Base-by-base conservation (phyloP, 2,888 invertebrate species). In the Agapostemon virescens region DNA sequence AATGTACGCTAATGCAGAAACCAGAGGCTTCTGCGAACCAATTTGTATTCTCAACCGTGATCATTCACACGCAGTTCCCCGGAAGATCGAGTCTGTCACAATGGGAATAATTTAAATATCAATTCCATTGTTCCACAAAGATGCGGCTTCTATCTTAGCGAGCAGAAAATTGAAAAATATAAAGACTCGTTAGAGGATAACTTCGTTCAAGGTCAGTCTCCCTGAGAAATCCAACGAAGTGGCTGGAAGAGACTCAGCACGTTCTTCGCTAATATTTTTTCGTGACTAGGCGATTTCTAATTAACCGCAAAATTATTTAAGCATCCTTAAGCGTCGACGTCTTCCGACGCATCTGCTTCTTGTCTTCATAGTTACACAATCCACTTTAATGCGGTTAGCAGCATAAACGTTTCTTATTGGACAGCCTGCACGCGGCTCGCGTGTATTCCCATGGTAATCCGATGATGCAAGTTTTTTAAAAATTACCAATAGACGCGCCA, bases 391-490 rank as follows among this genome's bases (percentile, higher is more conserved):
- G 63, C 72, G 36, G 33, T 23, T 58, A 7, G 9, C 15, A 38
- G 30, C 13, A 23, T 13, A n/a, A 11, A 73, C 20, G 33, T 45
- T 40, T 7, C 20, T n/a, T 23, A 42, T 45, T 33, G 30, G 33
- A 36, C n/a, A 6, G 15, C 52, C n/a, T 45, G 7, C 17, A 7
- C 20, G 33, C 20, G 11, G 26, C 49, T 42, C 69, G 45, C 11
- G 9, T 26, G 7, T 68, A 17, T 45, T 58, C 26, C 42, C 58
- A 73, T 73, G 81, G 11, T 66, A 81, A 81, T 67, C 26, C 66
- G 70, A 81, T 82, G 81, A 82, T 81, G 81, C 81, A 82, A 82
- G 20, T 67, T 58, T 81, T 67, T 81, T 74, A 7, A 45, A 81
- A 82, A 82, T 81, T 82, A 71, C 69, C 67, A 30, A 0, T 64